Evolutionary conservation across 1,140 invertebrate species (phyloP).

Genomic region (Pseudachorutes palmiensis): DNA sequence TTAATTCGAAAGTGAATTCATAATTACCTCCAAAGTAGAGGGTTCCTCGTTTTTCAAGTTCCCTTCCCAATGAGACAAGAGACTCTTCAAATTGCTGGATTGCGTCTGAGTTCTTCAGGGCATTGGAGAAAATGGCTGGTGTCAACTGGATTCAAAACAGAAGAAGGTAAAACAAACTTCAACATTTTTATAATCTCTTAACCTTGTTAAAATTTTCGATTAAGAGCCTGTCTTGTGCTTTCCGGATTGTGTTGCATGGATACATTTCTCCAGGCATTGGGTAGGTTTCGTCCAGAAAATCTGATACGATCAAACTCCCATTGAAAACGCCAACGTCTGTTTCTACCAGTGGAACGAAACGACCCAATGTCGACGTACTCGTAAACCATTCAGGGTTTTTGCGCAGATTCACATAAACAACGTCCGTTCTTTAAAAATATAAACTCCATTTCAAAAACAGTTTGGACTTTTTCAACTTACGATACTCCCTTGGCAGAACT

Average conservation of each 20-base stretch:
- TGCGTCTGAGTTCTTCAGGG: constrained; percentile 1
- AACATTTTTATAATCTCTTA: neutral
- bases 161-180: too few relatives aligned
- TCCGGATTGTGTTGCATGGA: constrained; percentile 6
- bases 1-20: neutral
- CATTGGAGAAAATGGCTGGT: too few relatives aligned
- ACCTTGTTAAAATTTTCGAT: constrained; percentile 10
- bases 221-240: neutral
- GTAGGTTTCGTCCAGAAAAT: constrained; percentile 17
- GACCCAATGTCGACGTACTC: neutral
- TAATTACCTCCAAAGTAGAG: constrained; percentile 56
- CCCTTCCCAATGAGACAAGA: constrained; percentile 57
- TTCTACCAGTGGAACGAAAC: constrained; percentile 3
- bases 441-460: neutral
- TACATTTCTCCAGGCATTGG: constrained; percentile 8
- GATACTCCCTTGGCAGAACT: neutral
- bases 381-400: constrained; percentile 9
- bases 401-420: constrained; percentile 1
- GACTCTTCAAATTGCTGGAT: constrained; percentile 17
- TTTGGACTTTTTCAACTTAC: too few relatives aligned
- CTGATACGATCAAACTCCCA: constrained; percentile 7
- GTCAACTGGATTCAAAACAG: too few relatives aligned
- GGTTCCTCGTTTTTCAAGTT: constrained; percentile 54
- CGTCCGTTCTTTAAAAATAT: constrained; percentile 8
- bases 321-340: neutral